A percentile compares a stretch with the other conserved stretches of the same genome.
Evolutionary conservation across 1,140 invertebrate genomes (phyloP).

Genomic region (Apis cerana): DNA sequence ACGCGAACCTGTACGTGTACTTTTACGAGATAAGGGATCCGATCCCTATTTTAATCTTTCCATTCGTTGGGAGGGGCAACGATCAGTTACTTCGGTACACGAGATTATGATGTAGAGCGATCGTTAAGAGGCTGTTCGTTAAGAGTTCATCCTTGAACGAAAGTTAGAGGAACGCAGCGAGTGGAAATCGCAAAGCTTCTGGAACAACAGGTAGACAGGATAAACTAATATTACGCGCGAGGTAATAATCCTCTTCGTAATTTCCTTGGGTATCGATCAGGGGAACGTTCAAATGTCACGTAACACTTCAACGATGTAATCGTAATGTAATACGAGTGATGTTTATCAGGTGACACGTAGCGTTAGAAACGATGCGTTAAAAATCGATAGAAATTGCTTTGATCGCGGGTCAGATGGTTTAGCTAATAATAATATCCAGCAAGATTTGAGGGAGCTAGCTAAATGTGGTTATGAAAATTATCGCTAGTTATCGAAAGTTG

Average conservation of each 20-base stretch:
- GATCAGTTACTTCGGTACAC: neutral
- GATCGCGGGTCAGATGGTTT: neutral
- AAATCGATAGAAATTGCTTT: neutral
- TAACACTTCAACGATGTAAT: neutral
- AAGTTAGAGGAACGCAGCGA: slow-evolving; percentile 4
- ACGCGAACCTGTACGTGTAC: neutral
- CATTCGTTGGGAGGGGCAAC: no score
- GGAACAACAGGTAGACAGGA: no score
- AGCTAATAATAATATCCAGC: neutral
- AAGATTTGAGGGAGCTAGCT: neutral
- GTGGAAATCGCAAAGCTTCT: neutral
- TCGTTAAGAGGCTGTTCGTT: neutral
- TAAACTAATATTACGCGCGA: neutral
- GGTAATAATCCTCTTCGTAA: neutral
- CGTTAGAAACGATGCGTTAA: neutral
- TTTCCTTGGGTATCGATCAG: neutral
- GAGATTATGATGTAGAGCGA: neutral
- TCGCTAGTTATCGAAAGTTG: slow-evolving; percentile 6
- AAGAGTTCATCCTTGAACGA: slow-evolving; percentile 47
- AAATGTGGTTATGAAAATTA: neutral
- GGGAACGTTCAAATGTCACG: slow-evolving; percentile 1
- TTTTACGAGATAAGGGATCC: neutral
- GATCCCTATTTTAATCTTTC: slow-evolving; percentile 3
- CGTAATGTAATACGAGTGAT: neutral
- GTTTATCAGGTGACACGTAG: neutral